phyloP scores from a whole-genome alignment of 2,888 invertebrate species.

The Eustalomyia histrio region DNA sequence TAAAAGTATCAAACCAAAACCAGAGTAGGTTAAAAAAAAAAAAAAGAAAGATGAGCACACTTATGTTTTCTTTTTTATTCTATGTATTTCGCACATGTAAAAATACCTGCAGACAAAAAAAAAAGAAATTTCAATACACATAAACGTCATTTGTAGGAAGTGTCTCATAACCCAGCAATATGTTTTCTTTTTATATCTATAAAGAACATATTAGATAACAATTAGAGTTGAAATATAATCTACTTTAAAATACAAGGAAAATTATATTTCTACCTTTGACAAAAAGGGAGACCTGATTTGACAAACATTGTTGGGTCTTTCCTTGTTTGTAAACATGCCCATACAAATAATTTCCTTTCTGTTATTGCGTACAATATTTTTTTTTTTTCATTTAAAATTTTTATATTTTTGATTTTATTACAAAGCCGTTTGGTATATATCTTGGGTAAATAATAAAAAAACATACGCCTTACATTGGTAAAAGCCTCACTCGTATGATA shows the following conservation, averaged over 20 bases:
- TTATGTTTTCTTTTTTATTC: background rate
- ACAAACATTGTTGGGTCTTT: no score
- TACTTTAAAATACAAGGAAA: no score
- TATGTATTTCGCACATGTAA: background rate
- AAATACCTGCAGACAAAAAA: no score
- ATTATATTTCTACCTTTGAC: no score
- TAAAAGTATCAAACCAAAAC: background rate
- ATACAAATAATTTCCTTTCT: background rate
- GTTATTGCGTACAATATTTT: background rate
- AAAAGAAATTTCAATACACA: background rate
- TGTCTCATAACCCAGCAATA: no score
- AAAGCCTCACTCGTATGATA: background rate
- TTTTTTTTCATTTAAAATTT: background rate
- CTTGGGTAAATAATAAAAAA: background rate
- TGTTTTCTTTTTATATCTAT: no score
- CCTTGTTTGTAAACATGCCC: background rate
- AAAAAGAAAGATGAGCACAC: background rate
- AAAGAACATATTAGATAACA: no score
- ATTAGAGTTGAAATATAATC: no score
- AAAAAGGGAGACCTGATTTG: no score
- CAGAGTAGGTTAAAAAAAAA: background rate
- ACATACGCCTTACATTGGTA: background rate
- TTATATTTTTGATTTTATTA: background rate
- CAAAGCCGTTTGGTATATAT: background rate
- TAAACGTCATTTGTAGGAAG: background rate